Evolutionary conservation across 1,140 invertebrate genomes (phyloP).

Genomic region (Tetramorium alpestre): DNA sequence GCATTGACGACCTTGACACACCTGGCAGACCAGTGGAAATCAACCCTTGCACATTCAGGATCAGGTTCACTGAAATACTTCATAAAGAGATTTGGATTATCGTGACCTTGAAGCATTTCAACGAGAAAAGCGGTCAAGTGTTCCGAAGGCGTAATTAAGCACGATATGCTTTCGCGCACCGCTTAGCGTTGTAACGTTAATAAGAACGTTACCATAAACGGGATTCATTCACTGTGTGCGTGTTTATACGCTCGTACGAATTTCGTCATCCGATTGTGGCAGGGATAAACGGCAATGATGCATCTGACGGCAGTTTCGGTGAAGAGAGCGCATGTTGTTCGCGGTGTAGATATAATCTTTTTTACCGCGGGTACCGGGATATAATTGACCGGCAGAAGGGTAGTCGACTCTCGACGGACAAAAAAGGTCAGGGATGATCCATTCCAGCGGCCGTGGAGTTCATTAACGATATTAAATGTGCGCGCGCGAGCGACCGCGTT

Average conservation of each 20-base stretch:
- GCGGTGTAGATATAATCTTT: constrained; percentile 54
- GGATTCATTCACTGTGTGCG: background rate
- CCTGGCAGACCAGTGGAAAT: background rate
- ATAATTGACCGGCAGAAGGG: constrained; percentile 55
- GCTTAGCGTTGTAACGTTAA: constrained; percentile 9
- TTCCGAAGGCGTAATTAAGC: constrained; percentile 25
- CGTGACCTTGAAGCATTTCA: background rate
- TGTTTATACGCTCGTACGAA: background rate
- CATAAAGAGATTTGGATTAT: background rate
- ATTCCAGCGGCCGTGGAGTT: constrained; percentile 61
- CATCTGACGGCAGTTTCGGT: background rate
- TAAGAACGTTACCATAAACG: background rate
- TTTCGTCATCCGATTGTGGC: background rate
- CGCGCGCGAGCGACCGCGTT: constrained; percentile 33
- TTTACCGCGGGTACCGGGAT: constrained; percentile 37
- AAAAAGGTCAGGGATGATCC: constrained; percentile 67
- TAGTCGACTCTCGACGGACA: constrained; percentile 20
- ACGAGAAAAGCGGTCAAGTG: constrained; percentile 20
- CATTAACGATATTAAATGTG: constrained; percentile 72
- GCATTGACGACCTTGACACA: background rate
- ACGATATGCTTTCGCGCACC: background rate
- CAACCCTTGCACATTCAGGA: background rate
- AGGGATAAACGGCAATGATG: background rate
- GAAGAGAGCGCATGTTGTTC: background rate
- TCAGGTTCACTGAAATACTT: background rate